Conservation (phyloP, 2,888 invertebrate genomes). For the Eristalis tenax region DNA sequence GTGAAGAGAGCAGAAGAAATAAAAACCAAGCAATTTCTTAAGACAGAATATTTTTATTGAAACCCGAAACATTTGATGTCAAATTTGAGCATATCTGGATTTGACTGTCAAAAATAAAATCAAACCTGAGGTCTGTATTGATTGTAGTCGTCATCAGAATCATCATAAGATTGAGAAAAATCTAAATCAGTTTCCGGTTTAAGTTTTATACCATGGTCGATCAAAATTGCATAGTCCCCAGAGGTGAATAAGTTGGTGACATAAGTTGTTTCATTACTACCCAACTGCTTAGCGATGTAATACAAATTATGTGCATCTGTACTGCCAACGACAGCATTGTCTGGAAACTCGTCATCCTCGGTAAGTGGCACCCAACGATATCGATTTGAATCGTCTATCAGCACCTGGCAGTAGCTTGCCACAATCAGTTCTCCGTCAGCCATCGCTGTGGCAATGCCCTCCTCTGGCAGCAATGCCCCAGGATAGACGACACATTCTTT, state of each 20-base stretch:
- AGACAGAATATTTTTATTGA: no score
- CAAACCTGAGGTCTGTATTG: no score
- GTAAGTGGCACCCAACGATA: not conserved
- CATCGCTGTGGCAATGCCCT: not conserved
- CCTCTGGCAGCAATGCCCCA: not conserved
- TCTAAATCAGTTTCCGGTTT: no score
- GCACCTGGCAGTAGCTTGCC: not conserved
- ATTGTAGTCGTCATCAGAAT: no score
- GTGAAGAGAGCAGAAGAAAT: no score
- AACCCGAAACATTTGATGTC: no score
- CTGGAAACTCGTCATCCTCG: not conserved
- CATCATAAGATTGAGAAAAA: no score
- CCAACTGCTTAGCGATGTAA: not conserved
- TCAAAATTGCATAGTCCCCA: no score
- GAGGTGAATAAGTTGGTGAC: not conserved
- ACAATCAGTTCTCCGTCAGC: not conserved
- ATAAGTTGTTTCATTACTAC: not conserved
- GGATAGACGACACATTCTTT: not conserved
- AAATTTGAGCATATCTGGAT: no score
- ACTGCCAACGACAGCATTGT: constrained; percentile 12
- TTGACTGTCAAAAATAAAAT: no score
- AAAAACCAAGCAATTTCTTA: no score
- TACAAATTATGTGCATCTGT: not conserved
- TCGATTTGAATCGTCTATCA: not conserved
- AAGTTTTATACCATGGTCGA: no score